A percentile compares a stretch with the other conserved stretches of the same genome.
Conservation (phyloP, 2,797 vertebrate species). For the Pangasius mekongensis region DNA sequence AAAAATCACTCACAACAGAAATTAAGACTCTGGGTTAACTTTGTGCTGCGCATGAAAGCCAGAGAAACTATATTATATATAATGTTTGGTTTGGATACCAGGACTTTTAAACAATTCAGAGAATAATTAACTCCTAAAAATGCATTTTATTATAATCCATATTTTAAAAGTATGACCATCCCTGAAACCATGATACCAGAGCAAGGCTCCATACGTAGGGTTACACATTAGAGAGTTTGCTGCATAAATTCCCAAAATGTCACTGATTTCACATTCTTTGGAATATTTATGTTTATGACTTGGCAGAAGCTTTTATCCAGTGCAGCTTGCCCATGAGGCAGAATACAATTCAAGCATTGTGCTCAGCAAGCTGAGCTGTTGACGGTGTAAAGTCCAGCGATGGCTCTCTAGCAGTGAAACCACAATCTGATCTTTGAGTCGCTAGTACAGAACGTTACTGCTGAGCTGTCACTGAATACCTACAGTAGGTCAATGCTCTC, state of each 20-base stretch:
- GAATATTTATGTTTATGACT: background rate
- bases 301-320: background rate
- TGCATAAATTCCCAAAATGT: background rate
- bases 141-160: background rate
- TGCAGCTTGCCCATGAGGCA: background rate
- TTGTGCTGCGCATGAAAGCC: background rate
- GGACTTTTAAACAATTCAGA: background rate
- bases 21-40: background rate
- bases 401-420: background rate
- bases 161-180: background rate
- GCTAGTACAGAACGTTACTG: background rate
- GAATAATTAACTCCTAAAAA: background rate
- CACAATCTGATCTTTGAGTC: conserved; percentile 11
- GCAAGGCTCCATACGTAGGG: background rate
- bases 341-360: conserved; percentile 2
- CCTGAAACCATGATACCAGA: background rate
- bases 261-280: background rate
- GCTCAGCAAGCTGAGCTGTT: background rate
- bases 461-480: background rate
- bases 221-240: background rate
- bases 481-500: conserved; percentile 9
- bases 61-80: background rate
- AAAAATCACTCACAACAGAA: background rate
- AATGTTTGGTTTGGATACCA: background rate
- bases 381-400: background rate